These are phyloP conservation scores for Aptenodytes forsteri DNA, from an alignment of 2,113 vertebrate genomes.

Conservation along the genomic window DNA sequence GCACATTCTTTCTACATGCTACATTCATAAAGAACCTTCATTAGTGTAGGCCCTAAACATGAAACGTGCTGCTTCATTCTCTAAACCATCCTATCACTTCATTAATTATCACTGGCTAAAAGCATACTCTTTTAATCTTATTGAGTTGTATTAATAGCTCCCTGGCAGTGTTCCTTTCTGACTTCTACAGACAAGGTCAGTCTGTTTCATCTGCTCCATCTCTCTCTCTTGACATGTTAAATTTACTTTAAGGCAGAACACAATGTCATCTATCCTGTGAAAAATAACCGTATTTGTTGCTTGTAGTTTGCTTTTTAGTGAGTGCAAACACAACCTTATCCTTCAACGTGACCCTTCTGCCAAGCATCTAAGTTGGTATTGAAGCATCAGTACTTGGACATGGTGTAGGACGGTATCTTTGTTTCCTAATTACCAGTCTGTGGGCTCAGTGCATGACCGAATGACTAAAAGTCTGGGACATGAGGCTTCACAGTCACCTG, in stretches of 20 bases:
- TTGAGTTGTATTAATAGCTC: neutral
- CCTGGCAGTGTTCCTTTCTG: neutral
- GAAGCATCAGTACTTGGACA: neutral
- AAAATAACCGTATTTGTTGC: neutral
- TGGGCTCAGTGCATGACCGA: neutral
- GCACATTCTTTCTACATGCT: neutral
- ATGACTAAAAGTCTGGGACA: neutral
- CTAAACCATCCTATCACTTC: neutral
- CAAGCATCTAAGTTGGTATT: neutral
- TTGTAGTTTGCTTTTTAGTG: neutral
- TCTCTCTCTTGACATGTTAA: neutral
- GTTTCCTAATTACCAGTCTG: neutral
- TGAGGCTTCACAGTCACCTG: neutral
- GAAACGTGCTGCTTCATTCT: neutral
- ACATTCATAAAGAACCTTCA: neutral
- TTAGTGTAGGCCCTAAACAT: neutral
- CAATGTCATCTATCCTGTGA: neutral
- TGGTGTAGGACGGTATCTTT: neutral
- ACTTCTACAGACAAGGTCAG: neutral
- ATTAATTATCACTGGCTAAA: neutral
- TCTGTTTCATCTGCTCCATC: neutral
- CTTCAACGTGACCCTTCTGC: neutral
- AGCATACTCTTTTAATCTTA: neutral
- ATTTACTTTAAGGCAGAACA: neutral
- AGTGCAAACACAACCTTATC: neutral